Evolutionary conservation across 2,797 vertebrate genomes (phyloP).

Genomic region (Melanotaenia nigrans): DNA sequence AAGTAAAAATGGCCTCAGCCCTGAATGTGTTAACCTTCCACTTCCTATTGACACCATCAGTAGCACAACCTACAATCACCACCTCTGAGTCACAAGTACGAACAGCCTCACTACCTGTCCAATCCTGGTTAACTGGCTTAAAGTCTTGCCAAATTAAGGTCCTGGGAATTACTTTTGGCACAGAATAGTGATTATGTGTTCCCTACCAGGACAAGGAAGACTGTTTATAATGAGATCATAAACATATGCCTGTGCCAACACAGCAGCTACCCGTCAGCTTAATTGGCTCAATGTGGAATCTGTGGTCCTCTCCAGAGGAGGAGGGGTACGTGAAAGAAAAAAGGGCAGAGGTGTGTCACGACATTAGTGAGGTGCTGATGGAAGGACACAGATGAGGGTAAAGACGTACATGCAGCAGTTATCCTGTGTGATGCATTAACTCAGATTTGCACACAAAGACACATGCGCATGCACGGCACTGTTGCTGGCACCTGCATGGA

Average conservation of each 20-base stretch:
- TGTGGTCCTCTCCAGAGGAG: constrained; percentile 47
- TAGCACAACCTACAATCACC: constrained; percentile 20
- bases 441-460: background rate
- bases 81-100: constrained; percentile 56
- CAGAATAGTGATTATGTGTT: constrained; percentile 72
- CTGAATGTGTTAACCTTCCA: constrained; percentile 1
- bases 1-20: background rate
- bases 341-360: constrained; percentile 30
- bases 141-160: constrained; percentile 71
- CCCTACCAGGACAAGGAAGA: constrained; percentile 62
- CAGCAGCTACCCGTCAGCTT: constrained; percentile 72
- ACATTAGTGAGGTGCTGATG: constrained; percentile 29
- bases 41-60: background rate
- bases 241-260: constrained; percentile 75
- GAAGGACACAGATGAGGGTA: constrained; percentile 15
- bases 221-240: constrained; percentile 78
- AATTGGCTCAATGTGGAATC: constrained; percentile 75
- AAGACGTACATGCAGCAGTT: constrained; percentile 1
- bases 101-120: constrained; percentile 50
- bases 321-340: constrained; percentile 30
- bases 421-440: constrained; percentile 13
- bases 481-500: constrained; percentile 45
- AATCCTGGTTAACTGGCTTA: constrained; percentile 43
- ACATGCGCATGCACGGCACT: background rate
- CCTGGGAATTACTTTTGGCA: constrained; percentile 65